Base-by-base conservation (phyloP, 2,888 invertebrate species). In the Drosophila meridiana region DNA sequence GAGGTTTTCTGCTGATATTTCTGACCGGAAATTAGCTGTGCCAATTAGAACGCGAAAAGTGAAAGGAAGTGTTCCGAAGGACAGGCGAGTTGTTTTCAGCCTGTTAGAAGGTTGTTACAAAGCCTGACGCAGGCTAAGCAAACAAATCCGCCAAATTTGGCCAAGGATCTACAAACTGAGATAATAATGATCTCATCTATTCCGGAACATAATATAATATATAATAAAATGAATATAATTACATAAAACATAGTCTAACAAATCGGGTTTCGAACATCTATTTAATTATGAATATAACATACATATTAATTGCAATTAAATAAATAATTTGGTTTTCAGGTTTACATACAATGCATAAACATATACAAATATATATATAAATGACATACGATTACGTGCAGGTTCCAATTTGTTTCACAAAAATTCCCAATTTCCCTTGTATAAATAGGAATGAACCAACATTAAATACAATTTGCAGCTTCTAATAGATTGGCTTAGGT, bases 11-110 rank as follows among this genome's bases (percentile, higher is more conserved):
- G 53, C 58, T 32, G 67, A 47, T 80, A 71, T 65, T 69, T 75
- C 57, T 45, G 77, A 67, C 69, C 84, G 84, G 76, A 85, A 89
- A 81, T 84, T 83, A 66, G 48, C 66, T 48, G 48, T 71, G 69
- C 70, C 73, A 83, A 85, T 83, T 83, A 80, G 67, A 67, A 32
- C n/a, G n/a, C 20, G 30, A 42, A 64, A 82, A 82, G 65, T 48
- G 65, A 74, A 77, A 78, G 64, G 50, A 30, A 40, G 50, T 40
- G 9, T 6, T 9, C 4, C 30, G 30, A 48, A 20, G 74, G 76
- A 69, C 63, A n/a, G 38, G 2, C 26, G 42, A 40, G 7, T 3
- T 7, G 6, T 45, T 64, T 32, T 69, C 38, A 34, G 20, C 20
- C 20, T 28, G 47, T 30, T 40, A 20, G 47, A 28, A 30, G 50